Conservation (phyloP, 2,113 vertebrate genomes). For the Vidua macroura region DNA sequence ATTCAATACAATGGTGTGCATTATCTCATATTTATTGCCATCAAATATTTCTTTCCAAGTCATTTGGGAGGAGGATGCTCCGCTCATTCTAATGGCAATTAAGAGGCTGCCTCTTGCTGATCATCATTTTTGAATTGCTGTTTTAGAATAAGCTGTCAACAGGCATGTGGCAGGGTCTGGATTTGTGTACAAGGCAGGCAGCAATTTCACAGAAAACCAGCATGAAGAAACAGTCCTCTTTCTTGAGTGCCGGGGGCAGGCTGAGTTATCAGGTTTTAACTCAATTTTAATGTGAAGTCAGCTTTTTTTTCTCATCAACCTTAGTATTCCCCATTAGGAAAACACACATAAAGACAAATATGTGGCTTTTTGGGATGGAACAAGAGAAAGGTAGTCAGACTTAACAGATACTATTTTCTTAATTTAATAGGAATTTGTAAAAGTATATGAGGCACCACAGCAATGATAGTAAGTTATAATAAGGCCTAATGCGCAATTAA, state of each 20-base stretch:
- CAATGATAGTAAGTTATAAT: background rate
- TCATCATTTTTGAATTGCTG: background rate
- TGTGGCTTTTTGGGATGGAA: background rate
- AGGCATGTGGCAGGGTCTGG: background rate
- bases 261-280: background rate
- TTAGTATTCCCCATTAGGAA: background rate
- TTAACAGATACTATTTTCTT: background rate
- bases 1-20: background rate
- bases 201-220: background rate
- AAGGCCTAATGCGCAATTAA: background rate
- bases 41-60: background rate
- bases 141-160: background rate
- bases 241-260: rapidly evolving
- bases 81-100: background rate
- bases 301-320: background rate
- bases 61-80: background rate
- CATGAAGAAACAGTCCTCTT: background rate
- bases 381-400: background rate
- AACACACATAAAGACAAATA: background rate
- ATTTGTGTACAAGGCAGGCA: background rate
- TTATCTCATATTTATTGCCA: background rate
- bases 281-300: background rate
- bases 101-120: background rate
- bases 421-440: background rate
- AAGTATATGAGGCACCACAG: background rate